Percentiles rank a stretch among this genome's conserved stretches.
phyloP scores from a whole-genome alignment of 37 sponge, comb jelly and placozoan species.

The Ephydatia muelleri region DNA sequence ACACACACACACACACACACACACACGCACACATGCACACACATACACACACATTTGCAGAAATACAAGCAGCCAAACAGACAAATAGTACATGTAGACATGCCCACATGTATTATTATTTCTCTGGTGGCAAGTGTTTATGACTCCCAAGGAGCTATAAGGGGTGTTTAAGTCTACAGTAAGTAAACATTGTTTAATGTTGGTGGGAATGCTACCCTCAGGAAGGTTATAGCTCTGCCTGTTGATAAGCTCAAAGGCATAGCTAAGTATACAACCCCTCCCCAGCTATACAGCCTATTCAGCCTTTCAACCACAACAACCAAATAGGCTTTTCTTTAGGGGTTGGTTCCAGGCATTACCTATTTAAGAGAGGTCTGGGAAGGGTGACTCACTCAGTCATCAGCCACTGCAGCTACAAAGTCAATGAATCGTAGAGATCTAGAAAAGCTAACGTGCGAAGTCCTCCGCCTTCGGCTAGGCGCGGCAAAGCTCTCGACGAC shows the following conservation, averaged over 20 bases:
- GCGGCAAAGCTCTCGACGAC: not conserved
- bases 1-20: too few relatives aligned
- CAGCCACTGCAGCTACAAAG: not conserved
- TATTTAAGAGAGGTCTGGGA: conserved; percentile 1
- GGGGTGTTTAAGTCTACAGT: not conserved
- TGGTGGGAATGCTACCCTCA: conserved; percentile 1
- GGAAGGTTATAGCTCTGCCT: conserved; percentile 1
- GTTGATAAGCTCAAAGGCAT: not conserved
- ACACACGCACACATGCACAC: too few relatives aligned
- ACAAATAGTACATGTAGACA: too few relatives aligned
- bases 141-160: too few relatives aligned
- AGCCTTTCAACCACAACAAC: not conserved
- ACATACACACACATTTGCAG: too few relatives aligned
- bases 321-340: not conserved
- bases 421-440: not conserved
- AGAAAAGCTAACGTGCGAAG: not conserved
- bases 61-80: too few relatives aligned
- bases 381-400: conserved; percentile 1
- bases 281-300: not conserved
- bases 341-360: not conserved
- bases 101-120: too few relatives aligned
- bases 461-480: not conserved
- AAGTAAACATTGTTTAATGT: conserved; percentile 1
- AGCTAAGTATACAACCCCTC: not conserved
- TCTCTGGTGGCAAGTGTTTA: too few relatives aligned